These are phyloP conservation scores for Antechinus stuartii DNA, from an alignment of 2,113 vertebrate genomes.

Conservation along the genomic window DNA sequence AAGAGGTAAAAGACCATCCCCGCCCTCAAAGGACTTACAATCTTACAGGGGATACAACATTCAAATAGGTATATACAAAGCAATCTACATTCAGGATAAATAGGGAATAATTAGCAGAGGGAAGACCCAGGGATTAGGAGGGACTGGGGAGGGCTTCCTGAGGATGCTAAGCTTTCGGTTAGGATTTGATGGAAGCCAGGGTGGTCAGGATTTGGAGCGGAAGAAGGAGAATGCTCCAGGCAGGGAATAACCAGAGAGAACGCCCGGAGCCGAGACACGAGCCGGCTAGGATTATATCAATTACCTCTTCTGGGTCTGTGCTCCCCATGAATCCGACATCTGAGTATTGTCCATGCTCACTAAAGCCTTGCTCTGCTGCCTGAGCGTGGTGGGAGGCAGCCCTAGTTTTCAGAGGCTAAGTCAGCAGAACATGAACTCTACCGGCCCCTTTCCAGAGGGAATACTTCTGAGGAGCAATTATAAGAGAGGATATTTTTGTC, in stretches of 20 bases:
- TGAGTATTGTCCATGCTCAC: not conserved
- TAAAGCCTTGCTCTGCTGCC: not conserved
- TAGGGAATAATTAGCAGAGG: not conserved
- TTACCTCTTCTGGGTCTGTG: not conserved
- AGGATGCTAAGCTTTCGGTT: not conserved
- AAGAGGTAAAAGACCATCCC: not conserved
- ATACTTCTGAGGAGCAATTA: not conserved
- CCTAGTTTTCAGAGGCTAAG: not conserved
- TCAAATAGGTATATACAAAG: not conserved
- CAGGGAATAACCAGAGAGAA: not conserved
- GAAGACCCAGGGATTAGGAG: not conserved
- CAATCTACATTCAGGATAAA: not conserved
- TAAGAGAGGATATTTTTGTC: not conserved
- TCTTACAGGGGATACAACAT: not conserved
- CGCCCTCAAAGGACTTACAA: not conserved
- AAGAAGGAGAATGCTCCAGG: not conserved
- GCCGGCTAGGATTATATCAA: not conserved
- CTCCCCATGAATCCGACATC: not conserved
- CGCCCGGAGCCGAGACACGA: not conserved
- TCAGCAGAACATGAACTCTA: not conserved
- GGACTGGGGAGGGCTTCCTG: too few relatives aligned
- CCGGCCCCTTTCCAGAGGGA: not conserved
- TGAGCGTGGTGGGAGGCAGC: not conserved
- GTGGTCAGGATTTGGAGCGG: not conserved
- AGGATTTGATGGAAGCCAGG: not conserved